Conservation (phyloP, 2,888 invertebrate genomes). For the Drosophila setosimentum region DNA sequence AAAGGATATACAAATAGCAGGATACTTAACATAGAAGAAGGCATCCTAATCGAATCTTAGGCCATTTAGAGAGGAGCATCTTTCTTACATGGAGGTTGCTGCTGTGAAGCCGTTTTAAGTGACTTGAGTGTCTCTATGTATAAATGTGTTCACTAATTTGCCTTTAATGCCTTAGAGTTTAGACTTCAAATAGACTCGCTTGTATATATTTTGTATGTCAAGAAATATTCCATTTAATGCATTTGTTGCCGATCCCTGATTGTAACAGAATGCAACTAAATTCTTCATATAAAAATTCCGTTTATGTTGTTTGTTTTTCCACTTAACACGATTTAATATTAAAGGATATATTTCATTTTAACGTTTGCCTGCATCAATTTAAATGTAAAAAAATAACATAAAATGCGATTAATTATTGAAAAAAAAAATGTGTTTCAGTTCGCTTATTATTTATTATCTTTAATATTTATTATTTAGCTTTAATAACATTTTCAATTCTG, state of each 20-base stretch:
- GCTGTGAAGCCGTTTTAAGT: background rate
- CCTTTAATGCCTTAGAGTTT: background rate
- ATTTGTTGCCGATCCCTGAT: background rate
- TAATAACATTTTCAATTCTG: background rate
- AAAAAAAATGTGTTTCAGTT: background rate
- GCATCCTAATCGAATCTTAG: background rate
- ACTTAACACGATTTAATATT: background rate
- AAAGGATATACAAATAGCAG: background rate
- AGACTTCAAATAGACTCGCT: accelerated
- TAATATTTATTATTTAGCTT: background rate
- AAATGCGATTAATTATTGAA: background rate
- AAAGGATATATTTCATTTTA: background rate
- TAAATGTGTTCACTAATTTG: background rate
- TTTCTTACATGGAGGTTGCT: background rate
- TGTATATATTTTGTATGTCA: background rate
- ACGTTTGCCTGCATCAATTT: background rate
- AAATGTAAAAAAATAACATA: background rate
- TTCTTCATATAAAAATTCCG: background rate
- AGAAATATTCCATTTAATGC: accelerated
- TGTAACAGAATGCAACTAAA: background rate
- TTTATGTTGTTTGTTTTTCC: background rate
- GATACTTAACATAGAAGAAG: background rate
- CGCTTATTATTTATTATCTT: background rate
- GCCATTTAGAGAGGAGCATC: background rate
- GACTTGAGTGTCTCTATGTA: background rate